Base-by-base conservation (phyloP, 2,797 vertebrate genomes). In the Poliocrania exsul region DNA sequence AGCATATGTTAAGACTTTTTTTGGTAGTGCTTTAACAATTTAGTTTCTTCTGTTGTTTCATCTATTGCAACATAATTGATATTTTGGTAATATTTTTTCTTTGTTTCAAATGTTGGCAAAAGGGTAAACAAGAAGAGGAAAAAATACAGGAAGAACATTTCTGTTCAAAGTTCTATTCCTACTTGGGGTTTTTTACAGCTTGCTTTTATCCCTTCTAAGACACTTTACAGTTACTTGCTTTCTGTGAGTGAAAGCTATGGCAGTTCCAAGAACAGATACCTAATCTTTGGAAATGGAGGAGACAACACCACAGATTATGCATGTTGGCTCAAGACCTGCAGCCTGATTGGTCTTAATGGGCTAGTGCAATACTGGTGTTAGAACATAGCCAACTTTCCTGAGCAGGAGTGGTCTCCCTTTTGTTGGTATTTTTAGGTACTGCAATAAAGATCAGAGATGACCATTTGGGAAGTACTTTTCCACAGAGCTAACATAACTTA, bases 321-420 rank as follows among this genome's bases (percentile, higher is more conserved):
- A 4, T 28, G 24, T 54, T 79, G 25, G 29, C 31, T 47, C 51
- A 35, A 57, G 26, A 38, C 47, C 18, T 58, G 21, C 29, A 80
- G 37, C 10, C 56, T 42, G 37, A 31, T 44, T 53, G 24, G 13
- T 24, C 28, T 80, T 28, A 38, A 2, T 13, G 47, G 29, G 46
- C 33, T 33, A 6, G 16, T 16, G 46, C 0, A 0, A 13, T 2
- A 13, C 26, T 33, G 35, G 10, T 24, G 25, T 10, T 40, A 83
- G 47, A 86, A n/a, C 28, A 31, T 9, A 70, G 44, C 23, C 24
- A 42, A 13, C 20, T 72, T 79, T 50, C 16, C 58, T 62, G 11
- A 75, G 21, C 60, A 88, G 18, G 9, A 80, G 20, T 17, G 17
- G 4, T 74, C 17, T 84, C 50, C 1, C 0, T 61, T 53, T 25